Percentiles rank a stretch among this genome's conserved stretches.
Evolutionary conservation across 1,140 invertebrate genomes (phyloP).

Genomic region (Heliconius hermathena): DNA sequence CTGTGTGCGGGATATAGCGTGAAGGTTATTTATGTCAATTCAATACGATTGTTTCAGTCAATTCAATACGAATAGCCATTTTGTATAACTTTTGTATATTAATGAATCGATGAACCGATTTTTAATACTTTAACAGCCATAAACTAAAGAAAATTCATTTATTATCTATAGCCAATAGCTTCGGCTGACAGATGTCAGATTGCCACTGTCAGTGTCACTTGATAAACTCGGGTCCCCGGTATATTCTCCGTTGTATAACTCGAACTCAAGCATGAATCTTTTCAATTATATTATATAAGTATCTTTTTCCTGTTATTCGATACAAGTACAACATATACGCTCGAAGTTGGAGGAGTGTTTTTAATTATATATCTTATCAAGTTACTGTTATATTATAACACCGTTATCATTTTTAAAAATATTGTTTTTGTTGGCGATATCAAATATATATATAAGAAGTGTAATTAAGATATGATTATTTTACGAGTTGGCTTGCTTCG

Average conservation of each 20-base stretch:
- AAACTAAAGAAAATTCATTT: background rate
- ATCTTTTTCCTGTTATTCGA: background rate
- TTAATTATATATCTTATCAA: constrained; percentile 26
- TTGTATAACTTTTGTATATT: too few relatives aligned
- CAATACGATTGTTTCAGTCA: too few relatives aligned
- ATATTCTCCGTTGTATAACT: background rate
- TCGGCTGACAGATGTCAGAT: background rate
- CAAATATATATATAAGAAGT: background rate
- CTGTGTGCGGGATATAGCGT: too few relatives aligned
- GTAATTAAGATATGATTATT: constrained; percentile 23
- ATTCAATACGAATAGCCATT: too few relatives aligned
- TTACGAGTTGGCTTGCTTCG: constrained; percentile 34
- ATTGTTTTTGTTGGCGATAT: background rate
- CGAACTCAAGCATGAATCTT: background rate
- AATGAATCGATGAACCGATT: too few relatives aligned
- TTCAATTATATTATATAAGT: constrained; percentile 1
- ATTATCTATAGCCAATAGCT: background rate
- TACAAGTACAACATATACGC: background rate
- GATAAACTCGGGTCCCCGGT: background rate
- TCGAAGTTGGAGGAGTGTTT: background rate
- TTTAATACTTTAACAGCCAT: background rate
- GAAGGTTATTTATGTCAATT: too few relatives aligned
- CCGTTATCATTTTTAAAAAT: background rate
- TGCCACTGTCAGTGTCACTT: constrained; percentile 9
- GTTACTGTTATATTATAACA: constrained; percentile 1